Conservation (phyloP, 2,797 vertebrate species). For the Amblyopsis hoosieri region DNA sequence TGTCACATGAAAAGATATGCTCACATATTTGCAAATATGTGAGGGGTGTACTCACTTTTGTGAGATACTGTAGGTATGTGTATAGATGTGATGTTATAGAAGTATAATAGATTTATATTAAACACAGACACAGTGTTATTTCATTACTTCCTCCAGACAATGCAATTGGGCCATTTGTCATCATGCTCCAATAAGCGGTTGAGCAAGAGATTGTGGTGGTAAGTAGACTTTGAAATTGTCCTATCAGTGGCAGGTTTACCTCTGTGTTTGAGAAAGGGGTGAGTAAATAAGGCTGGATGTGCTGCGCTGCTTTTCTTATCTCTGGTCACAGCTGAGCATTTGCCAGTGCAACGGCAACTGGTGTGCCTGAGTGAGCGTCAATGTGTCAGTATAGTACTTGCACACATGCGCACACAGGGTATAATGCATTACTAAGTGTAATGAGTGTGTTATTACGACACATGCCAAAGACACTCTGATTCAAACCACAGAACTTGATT, state of each 20-base stretch:
- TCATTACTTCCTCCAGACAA: slow-evolving; percentile 38
- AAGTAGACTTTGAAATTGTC: slow-evolving; percentile 69
- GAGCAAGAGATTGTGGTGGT: slow-evolving; percentile 58
- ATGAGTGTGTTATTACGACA: not conserved
- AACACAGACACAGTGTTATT: slow-evolving; percentile 33
- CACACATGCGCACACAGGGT: slow-evolving; percentile 3
- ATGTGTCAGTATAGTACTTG: slow-evolving; percentile 24
- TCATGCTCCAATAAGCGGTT: slow-evolving; percentile 50
- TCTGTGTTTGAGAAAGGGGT: slow-evolving; percentile 73
- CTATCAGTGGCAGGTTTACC: slow-evolving; percentile 61
- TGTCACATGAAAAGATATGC: too few relatives aligned
- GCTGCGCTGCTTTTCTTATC: slow-evolving; percentile 65
- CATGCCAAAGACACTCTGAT: slow-evolving; percentile 28
- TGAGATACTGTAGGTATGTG: too few relatives aligned
- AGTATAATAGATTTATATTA: slow-evolving; percentile 18
- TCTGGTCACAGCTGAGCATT: slow-evolving; percentile 53
- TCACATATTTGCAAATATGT: too few relatives aligned
- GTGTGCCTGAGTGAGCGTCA: not conserved
- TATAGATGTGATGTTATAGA: not conserved
- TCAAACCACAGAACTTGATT: slow-evolving; percentile 1
- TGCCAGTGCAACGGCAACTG: not conserved
- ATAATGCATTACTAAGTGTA: not conserved
- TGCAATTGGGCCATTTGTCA: slow-evolving; percentile 38
- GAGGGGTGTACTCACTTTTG: too few relatives aligned
- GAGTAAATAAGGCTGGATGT: slow-evolving; percentile 68